These are phyloP conservation scores for Andinoacara biseriatus DNA, from an alignment of 2,113 vertebrate genomes.

Conservation along the genomic window DNA sequence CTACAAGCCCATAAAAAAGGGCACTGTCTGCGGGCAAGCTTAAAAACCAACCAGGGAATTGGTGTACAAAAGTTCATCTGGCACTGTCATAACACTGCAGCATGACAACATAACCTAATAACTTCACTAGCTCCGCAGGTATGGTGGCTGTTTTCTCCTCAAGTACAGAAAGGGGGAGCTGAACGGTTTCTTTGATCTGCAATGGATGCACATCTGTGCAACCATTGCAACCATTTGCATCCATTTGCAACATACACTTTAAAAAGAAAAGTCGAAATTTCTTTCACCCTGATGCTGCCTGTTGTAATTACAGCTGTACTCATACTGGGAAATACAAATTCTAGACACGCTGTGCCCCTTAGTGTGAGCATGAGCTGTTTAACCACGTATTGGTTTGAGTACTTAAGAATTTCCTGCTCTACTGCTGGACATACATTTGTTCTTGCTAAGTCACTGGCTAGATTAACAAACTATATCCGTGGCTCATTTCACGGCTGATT, in stretches of 20 bases:
- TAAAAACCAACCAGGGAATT: slow-evolving; percentile 78
- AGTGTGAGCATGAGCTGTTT: neutral
- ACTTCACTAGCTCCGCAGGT: slow-evolving; percentile 50
- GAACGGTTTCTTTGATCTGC: slow-evolving; percentile 29
- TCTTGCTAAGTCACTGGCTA: neutral
- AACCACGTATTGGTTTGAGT: neutral
- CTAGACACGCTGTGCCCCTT: neutral
- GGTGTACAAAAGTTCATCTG: slow-evolving; percentile 72
- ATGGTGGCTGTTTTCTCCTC: neutral
- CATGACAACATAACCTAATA: slow-evolving; percentile 66
- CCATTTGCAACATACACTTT: neutral
- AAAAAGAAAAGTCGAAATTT: slow-evolving; percentile 1
- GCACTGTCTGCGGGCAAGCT: slow-evolving; percentile 66
- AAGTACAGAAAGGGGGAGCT: neutral
- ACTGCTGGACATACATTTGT: neutral
- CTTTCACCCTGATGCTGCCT: slow-evolving; percentile 8
- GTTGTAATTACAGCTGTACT: slow-evolving; percentile 19
- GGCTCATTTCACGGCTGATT: neutral
- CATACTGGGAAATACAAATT: slow-evolving; percentile 9
- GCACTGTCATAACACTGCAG: slow-evolving; percentile 71
- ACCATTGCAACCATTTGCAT: too few species aligned
- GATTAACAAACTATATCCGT: neutral
- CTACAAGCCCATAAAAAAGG: slow-evolving; percentile 76
- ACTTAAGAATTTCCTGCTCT: neutral
- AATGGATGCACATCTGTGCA: neutral